Evolutionary conservation across 2,888 invertebrate species (phyloP).

Genomic region (Papilio protenor): DNA sequence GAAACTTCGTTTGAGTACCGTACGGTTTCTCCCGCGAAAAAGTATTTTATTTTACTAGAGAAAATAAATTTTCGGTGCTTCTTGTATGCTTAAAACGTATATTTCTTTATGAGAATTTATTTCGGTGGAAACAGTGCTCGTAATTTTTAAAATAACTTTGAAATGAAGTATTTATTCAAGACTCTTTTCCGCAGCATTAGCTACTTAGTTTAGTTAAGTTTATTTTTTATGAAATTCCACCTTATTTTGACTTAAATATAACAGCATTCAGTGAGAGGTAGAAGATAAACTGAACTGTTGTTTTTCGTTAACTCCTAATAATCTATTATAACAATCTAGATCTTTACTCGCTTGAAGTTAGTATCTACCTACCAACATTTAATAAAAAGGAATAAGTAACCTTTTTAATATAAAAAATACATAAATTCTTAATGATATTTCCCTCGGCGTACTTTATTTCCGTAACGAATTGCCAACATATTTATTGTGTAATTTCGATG

Average conservation of each 20-base stretch:
- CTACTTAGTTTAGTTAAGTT: neutral
- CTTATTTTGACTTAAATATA: neutral
- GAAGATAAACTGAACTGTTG: too few species aligned
- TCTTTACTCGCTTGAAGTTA: too few species aligned
- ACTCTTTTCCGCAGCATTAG: neutral
- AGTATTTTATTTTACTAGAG: conserved; percentile 13
- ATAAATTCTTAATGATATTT: conserved; percentile 6
- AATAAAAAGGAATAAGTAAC: neutral
- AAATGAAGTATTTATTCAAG: neutral
- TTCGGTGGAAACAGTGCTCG: neutral
- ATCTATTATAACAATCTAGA: too few species aligned
- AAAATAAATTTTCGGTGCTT: neutral
- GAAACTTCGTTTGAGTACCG: conserved; percentile 21
- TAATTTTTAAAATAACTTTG: conserved; percentile 1
- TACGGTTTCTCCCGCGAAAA: neutral
- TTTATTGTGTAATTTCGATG: conserved; percentile 27
- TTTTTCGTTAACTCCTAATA: too few species aligned
- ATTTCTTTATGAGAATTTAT: conserved; percentile 6
- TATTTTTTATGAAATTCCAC: neutral
- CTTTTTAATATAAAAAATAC: neutral
- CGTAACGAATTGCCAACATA: conserved; percentile 15
- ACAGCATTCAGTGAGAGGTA: neutral
- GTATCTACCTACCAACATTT: too few species aligned
- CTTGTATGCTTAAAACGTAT: neutral
- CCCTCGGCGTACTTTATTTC: conserved; percentile 3